A percentile compares a stretch with the other conserved stretches of the same genome.
Conservation (phyloP, 2,888 invertebrate genomes). For the Gnatocerus cornutus region DNA sequence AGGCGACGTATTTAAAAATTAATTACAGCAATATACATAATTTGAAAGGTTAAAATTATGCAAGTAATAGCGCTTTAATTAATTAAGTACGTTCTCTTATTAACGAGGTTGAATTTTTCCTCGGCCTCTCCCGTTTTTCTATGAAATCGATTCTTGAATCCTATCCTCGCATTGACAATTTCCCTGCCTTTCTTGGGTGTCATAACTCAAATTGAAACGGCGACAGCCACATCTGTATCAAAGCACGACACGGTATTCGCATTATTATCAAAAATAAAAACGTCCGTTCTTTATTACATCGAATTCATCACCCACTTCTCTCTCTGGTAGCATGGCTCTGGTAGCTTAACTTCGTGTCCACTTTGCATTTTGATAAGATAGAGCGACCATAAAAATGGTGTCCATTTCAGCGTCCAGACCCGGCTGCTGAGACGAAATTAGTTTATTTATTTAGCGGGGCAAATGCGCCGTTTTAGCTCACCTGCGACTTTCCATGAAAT, state of each 20-base stretch:
- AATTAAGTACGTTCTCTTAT: constrained; percentile 46
- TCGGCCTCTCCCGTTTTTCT: constrained; percentile 20
- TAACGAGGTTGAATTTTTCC: constrained; percentile 35
- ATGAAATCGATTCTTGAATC: constrained; percentile 34
- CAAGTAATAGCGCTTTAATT: constrained; percentile 49
- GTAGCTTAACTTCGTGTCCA: constrained; percentile 64
- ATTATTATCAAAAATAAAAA: constrained; percentile 49
- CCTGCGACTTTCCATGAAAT: constrained; percentile 29
- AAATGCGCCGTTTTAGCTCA: constrained; percentile 5
- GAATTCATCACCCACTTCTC: constrained; percentile 59
- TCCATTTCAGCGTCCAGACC: constrained; percentile 55
- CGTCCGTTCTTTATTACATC: constrained; percentile 54
- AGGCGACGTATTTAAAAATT: constrained; percentile 43
- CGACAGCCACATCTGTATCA: constrained; percentile 42
- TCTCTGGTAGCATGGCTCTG: constrained; percentile 54
- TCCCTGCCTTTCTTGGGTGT: background rate
- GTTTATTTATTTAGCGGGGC: constrained; percentile 32
- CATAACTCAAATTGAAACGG: constrained; percentile 20
- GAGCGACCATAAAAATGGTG: constrained; percentile 61
- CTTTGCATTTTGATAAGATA: constrained; percentile 68
- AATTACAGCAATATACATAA: constrained; percentile 44
- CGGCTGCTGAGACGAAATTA: constrained; percentile 37
- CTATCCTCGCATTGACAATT: constrained; percentile 2
- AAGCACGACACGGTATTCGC: constrained; percentile 40
- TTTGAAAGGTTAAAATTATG: constrained; percentile 47